Base-by-base conservation (phyloP, 2,888 invertebrate genomes). In the Isotomurus palustris region DNA sequence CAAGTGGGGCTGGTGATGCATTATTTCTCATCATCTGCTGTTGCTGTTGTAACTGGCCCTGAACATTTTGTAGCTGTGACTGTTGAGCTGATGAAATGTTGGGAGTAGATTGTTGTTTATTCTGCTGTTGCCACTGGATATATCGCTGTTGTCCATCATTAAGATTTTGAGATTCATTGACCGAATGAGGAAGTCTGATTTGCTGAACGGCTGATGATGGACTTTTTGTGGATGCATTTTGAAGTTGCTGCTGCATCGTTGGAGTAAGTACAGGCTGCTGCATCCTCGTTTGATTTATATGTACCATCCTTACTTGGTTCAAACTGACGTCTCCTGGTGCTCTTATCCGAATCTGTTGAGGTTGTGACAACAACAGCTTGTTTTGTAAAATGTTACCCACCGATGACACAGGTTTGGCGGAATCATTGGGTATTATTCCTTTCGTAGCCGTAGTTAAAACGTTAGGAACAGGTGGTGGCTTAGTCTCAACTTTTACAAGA, bases 341-440 rank as follows among this genome's bases (percentile, higher is more conserved):
- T 25, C 28, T 32, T 36, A 14, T n/a, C 8, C 32, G 32, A 40
- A 40, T 5, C n/a, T 43, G 53, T 2, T 32, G 40, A 25, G 24
- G 3, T 38, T 35, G 56, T 56, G 25, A 19, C 22, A 29, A 12
- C 27, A 32, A 10, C 10, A 8, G 27, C 40, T 36, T 35, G 21
- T 10, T 25, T 38, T 43, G 24, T 59, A 44, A 38, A 35, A 47
- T 6, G 6, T n/a, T n/a, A n/a, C n/a, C n/a, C n/a, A n/a, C n/a
- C n/a, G n/a, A n/a, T n/a, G n/a, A n/a, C n/a, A n/a, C n/a, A n/a
- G n/a, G n/a, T n/a, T n/a, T n/a, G n/a, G n/a, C n/a, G n/a, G n/a
- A n/a, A n/a, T n/a, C n/a, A n/a, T n/a, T n/a, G n/a, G n/a, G n/a
- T n/a, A n/a, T n/a, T n/a, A n/a, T n/a, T n/a, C 10, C 41, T 52